Conservation (phyloP, 2,888 invertebrate genomes). For the Germaria angustata region DNA sequence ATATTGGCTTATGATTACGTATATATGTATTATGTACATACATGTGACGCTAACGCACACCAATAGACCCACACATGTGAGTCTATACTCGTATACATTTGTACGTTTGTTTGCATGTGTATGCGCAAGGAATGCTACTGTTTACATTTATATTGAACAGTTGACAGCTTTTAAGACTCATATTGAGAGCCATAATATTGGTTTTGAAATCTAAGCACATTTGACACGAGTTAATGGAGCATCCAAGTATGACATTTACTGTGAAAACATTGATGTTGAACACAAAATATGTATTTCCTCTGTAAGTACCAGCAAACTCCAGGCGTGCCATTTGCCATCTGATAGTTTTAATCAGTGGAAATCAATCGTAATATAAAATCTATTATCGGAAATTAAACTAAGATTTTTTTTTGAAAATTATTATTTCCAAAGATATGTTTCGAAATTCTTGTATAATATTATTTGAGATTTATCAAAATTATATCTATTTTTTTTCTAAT, state of each 20-base stretch:
- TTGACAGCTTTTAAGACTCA: slow-evolving; percentile 64
- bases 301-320: background rate
- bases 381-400: too few species aligned
- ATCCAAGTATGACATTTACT: slow-evolving; percentile 68
- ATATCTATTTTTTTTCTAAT: too few species aligned
- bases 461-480: too few species aligned
- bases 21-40: too few species aligned
- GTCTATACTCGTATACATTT: background rate
- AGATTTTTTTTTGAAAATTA: too few species aligned
- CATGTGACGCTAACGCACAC: background rate
- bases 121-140: slow-evolving; percentile 6
- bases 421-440: too few species aligned
- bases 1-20: too few species aligned
- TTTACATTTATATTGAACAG: slow-evolving; percentile 62
- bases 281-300: slow-evolving; percentile 17
- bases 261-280: slow-evolving; percentile 53
- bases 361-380: too few species aligned
- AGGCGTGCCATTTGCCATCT: background rate
- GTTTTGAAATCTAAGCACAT: slow-evolving; percentile 66
- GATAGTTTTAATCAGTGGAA: too few species aligned
- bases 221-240: slow-evolving; percentile 71
- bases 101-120: background rate
- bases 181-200: slow-evolving; percentile 61
- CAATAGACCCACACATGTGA: background rate
- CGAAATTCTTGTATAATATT: too few species aligned